These are phyloP conservation scores for Odontocerum albicorne DNA, from an alignment of 2,888 invertebrate species.

Conservation along the genomic window DNA sequence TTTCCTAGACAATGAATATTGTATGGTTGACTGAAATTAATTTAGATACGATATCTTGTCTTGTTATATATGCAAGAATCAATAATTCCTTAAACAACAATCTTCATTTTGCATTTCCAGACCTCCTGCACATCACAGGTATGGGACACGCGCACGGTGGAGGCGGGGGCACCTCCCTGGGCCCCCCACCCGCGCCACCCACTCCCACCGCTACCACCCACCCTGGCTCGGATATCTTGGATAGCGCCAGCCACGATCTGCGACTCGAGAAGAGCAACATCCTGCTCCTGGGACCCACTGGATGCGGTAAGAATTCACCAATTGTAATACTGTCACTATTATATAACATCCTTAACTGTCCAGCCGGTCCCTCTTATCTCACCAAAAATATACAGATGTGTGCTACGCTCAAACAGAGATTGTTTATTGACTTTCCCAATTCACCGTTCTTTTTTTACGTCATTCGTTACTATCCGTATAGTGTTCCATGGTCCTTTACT, in stretches of 20 bases:
- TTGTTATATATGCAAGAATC: no score
- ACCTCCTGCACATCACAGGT: conserved; percentile 84
- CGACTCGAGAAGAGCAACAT: conserved; percentile 96
- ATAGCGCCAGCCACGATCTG: conserved; percentile 78
- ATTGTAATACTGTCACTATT: background rate
- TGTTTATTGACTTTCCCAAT: no score
- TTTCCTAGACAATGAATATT: no score
- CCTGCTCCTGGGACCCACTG: conserved; percentile 93
- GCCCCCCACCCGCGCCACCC: conserved; percentile 35
- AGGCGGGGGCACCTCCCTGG: conserved; percentile 42
- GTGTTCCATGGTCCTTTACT: no score
- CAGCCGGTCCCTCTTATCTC: no score
- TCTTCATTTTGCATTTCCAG: no score
- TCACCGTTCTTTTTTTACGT: no score
- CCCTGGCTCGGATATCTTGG: conserved; percentile 77
- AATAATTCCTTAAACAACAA: no score
- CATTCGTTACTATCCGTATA: no score
- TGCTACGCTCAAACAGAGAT: background rate
- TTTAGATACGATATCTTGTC: no score
- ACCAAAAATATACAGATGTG: background rate
- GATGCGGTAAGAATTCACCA: conserved; percentile 71
- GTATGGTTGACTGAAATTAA: no score
- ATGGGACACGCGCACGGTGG: conserved; percentile 65
- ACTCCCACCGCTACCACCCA: conserved; percentile 41
- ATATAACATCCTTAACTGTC: no score